Evolutionary conservation across 1,140 invertebrate species (phyloP).

Genomic region (Littorina saxatilis): DNA sequence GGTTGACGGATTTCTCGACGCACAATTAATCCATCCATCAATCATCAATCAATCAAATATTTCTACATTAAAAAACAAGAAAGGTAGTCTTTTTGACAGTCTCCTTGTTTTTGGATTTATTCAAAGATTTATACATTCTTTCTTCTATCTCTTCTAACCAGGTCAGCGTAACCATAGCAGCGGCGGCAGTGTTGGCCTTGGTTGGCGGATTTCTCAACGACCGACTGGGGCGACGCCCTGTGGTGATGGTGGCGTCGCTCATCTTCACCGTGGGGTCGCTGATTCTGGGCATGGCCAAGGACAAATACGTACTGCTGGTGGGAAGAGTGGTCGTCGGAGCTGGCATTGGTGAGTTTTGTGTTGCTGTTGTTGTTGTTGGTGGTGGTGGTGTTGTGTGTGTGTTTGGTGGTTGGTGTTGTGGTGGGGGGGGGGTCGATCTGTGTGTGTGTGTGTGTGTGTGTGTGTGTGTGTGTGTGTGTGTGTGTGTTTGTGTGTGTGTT

Average conservation of each 20-base stretch:
- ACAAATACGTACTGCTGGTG: slow-evolving; percentile 77
- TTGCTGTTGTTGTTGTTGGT: slow-evolving; percentile 2
- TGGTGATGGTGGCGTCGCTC: slow-evolving; percentile 79
- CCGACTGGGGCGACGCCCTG: slow-evolving; percentile 77
- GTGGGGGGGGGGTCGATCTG: not conserved
- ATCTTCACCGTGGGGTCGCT: slow-evolving; percentile 80
- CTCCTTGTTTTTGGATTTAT: too few relatives aligned
- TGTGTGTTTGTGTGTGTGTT: too few relatives aligned
- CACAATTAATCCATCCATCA: too few relatives aligned
- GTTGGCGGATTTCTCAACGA: slow-evolving; percentile 78
- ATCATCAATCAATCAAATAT: too few relatives aligned
- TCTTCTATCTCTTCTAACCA: not conserved
- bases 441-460: slow-evolving; percentile 12
- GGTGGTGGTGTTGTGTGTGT: too few relatives aligned
- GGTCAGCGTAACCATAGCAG: slow-evolving; percentile 75
- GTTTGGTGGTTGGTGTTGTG: not conserved
- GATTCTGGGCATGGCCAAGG: slow-evolving; percentile 78
- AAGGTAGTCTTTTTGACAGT: too few relatives aligned
- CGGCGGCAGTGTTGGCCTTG: slow-evolving; percentile 79
- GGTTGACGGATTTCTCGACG: slow-evolving; percentile 77
- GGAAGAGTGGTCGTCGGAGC: slow-evolving; percentile 80
- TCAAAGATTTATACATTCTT: too few relatives aligned
- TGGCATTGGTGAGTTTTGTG: slow-evolving; percentile 80
- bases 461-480: not conserved
- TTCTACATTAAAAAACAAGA: too few relatives aligned